These are phyloP conservation scores for Anableps anableps DNA, from an alignment of 2,797 vertebrate genomes.

Conservation along the genomic window DNA sequence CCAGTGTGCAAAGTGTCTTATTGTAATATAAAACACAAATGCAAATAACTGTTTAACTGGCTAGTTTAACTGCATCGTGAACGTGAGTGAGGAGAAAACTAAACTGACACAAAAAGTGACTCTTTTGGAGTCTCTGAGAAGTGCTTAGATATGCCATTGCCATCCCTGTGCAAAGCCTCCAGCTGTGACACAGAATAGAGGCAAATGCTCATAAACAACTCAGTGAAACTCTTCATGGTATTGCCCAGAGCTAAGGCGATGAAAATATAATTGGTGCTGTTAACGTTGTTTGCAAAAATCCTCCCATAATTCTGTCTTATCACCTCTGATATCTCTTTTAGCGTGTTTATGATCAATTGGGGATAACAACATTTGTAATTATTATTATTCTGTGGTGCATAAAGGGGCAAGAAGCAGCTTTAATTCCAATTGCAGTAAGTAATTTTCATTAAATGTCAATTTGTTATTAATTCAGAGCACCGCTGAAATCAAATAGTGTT, in stretches of 20 bases:
- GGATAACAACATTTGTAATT: conserved; percentile 73
- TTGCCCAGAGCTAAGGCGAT: conserved; percentile 39
- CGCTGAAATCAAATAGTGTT: conserved; percentile 87
- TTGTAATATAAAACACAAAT: neutral
- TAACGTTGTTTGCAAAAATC: conserved; percentile 66
- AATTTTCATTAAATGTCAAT: conserved; percentile 90
- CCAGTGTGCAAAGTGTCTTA: neutral
- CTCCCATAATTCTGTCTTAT: conserved; percentile 63
- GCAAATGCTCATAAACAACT: conserved; percentile 39
- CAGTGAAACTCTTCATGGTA: conserved; percentile 42
- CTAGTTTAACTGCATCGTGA: neutral
- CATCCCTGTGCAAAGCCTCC: conserved; percentile 14
- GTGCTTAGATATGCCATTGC: conserved; percentile 11
- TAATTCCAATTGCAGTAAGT: conserved; percentile 84
- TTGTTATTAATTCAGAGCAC: conserved; percentile 89
- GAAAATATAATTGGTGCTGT: conserved; percentile 64
- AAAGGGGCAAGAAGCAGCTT: conserved; percentile 74
- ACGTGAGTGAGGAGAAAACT: neutral
- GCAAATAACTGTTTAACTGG: neutral
- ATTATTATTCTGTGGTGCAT: conserved; percentile 67
- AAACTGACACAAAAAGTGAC: neutral
- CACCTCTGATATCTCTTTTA: conserved; percentile 74
- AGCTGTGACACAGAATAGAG: conserved; percentile 19
- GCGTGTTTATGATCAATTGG: conserved; percentile 72
- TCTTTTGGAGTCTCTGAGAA: neutral